Evolutionary conservation across 2,888 invertebrate species (phyloP).

Genomic region (Eristalis intricaria): DNA sequence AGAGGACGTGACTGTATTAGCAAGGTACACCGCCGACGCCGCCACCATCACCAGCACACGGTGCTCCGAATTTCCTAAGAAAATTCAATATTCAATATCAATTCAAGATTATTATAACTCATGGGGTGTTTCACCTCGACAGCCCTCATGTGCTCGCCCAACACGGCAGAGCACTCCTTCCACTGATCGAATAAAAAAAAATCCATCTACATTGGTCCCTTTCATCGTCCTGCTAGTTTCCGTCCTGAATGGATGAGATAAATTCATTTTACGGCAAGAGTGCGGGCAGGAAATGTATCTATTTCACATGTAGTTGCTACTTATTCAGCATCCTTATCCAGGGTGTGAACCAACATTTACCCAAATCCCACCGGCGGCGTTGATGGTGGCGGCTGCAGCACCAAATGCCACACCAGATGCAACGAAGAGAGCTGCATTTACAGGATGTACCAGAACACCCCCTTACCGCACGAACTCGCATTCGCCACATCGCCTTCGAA

Average conservation of each 20-base stretch:
- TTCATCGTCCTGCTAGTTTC: constrained; percentile 25
- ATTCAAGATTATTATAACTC: constrained; percentile 44
- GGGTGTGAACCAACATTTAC: constrained; percentile 44
- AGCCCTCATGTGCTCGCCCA: not conserved
- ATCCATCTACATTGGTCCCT: constrained; percentile 46
- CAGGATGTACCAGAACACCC: constrained; percentile 27
- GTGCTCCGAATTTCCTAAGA: constrained; percentile 24
- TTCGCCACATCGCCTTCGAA: not conserved
- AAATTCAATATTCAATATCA: constrained; percentile 63
- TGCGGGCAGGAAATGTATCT: constrained; percentile 51
- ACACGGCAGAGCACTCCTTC: constrained; percentile 1
- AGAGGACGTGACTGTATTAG: constrained; percentile 58
- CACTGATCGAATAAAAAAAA: constrained; percentile 57
- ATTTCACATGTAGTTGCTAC: constrained; percentile 41
- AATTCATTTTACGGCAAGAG: constrained; percentile 34
- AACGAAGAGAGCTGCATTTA: not conserved
- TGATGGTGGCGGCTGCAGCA: not conserved
- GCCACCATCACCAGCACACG: not conserved
- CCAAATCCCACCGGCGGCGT: constrained; percentile 36
- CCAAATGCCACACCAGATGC: constrained; percentile 14
- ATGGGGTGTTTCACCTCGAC: constrained; percentile 9
- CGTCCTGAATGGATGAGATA: constrained; percentile 17
- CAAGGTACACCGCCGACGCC: constrained; percentile 9
- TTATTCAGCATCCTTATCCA: constrained; percentile 40
- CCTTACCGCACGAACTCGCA: not conserved